Evolutionary conservation across 2,888 invertebrate genomes (phyloP).

Genomic region (Herminia tarsipennalis): DNA sequence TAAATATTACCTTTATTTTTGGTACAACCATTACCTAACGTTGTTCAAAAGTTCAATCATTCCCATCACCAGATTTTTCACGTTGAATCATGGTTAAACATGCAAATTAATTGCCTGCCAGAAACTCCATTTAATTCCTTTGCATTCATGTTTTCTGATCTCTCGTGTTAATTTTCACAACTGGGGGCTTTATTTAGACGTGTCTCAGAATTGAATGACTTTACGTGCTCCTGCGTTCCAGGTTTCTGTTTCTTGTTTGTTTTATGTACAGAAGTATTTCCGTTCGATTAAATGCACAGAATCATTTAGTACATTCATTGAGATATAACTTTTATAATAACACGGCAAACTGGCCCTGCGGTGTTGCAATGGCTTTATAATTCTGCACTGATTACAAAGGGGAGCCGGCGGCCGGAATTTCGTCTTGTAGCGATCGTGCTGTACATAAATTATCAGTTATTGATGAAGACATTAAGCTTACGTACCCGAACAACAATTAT

Average conservation of each 20-base stretch:
- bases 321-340: constrained; percentile 71
- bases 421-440: constrained; percentile 83
- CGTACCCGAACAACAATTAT: constrained; percentile 70
- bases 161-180: constrained; percentile 2
- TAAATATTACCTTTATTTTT: constrained; percentile 29
- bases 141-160: background rate
- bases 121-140: constrained; percentile 1
- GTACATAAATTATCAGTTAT: constrained; percentile 85
- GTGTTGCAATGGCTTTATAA: constrained; percentile 82
- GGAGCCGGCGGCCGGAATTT: constrained; percentile 88
- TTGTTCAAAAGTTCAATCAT: constrained; percentile 13
- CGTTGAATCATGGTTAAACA: constrained; percentile 1
- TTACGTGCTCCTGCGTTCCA: constrained; percentile 3
- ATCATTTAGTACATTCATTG: constrained; percentile 55
- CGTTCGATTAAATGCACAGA: constrained; percentile 42
- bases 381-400: constrained; percentile 85
- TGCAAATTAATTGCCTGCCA: constrained; percentile 1
- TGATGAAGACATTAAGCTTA: constrained; percentile 85
- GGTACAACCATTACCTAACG: constrained; percentile 3
- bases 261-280: constrained; percentile 16
- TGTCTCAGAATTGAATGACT: constrained; percentile 6
- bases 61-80: constrained; percentile 7
- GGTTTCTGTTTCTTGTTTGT: constrained; percentile 13
- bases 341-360: constrained; percentile 68
- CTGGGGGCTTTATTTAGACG: background rate